phyloP scores from a whole-genome alignment of 64 coral and sea anemone genomes.

The Astreopora myriophthalma region DNA sequence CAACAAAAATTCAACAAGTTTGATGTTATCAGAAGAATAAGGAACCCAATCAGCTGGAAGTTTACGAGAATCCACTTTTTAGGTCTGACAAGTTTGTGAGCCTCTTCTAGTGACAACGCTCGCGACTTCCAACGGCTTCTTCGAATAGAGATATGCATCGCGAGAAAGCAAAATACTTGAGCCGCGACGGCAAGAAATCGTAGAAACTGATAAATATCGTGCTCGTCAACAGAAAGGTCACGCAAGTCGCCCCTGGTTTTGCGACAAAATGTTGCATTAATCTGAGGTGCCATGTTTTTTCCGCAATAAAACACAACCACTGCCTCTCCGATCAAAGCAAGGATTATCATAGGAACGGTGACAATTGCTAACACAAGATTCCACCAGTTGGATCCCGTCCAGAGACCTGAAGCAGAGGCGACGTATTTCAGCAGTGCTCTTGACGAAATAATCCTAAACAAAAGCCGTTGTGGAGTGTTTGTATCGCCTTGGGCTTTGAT shows the following conservation, averaged over 20 bases:
- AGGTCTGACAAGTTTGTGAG: background rate
- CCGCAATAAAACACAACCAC: background rate
- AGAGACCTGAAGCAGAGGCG: background rate
- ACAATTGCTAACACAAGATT: background rate
- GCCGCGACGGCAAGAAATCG: background rate
- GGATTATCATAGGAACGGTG: background rate
- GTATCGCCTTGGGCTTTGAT: background rate
- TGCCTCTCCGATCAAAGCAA: slow-evolving; percentile 4
- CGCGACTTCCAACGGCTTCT: background rate
- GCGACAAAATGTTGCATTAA: slow-evolving; percentile 15
- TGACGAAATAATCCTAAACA: background rate
- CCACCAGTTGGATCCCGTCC: background rate
- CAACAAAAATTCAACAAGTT: slow-evolving; percentile 2
- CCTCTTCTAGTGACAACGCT: background rate
- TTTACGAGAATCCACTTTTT: background rate
- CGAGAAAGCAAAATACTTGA: slow-evolving; percentile 19
- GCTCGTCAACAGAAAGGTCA: background rate
- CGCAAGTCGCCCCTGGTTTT: background rate
- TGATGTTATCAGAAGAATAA: background rate
- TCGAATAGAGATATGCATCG: background rate
- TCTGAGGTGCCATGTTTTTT: background rate
- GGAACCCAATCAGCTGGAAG: background rate
- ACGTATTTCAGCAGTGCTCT: background rate
- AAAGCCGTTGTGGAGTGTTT: background rate
- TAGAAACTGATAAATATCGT: background rate